Evolutionary conservation across 2,888 invertebrate species (phyloP), one percentile per base, ranked within the genome.

Genomic region (Loripinus fragilis): DNA sequence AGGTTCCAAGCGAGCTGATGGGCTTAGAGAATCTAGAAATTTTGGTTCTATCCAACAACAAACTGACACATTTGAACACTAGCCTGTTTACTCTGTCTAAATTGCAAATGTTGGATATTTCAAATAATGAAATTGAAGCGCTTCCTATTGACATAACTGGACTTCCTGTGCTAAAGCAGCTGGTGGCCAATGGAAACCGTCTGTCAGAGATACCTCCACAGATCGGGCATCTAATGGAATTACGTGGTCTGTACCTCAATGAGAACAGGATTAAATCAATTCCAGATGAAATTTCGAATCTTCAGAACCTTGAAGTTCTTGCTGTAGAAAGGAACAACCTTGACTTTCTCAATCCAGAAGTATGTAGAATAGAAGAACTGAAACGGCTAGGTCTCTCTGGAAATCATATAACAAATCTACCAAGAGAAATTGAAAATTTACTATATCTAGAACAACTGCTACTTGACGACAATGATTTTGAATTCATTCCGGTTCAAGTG

Each of bases 401-500:
- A n/a, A 93, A 93, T 79, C 87, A 86, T 64, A 87, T 93, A 50
- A 89, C 89, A 52, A 91, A 90, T 76, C 80, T 93, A 55, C 92
- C 93, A 28, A 82, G 89, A 20, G 90, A 91, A 50, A 83, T 92
- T 8, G 91, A 91, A 72, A 90, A 91, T 74, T 79, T 92, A 52
- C 72, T 85, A 1, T 85, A 79, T 28, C 79, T 93, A 10, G 86
- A 90, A 55, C 88, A 92, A 45, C 86, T 93, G 8, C 75, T 89
- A 10, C 75, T 92, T 28, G 91, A 90, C 70, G 90, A 92, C 76
- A 92, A 92, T 73, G 89, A 91, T 69, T 91, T 92, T 77, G 91
- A 91, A 64, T 91, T 91, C 48, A 87, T 93, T 28, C 92, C 93
- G 17, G 86, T 91, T 28, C 91, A 93, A 82, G 80, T 92, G 5